Conservation (phyloP, 2,113 vertebrate genomes). For the Cyanoramphus novaezelandiae region DNA sequence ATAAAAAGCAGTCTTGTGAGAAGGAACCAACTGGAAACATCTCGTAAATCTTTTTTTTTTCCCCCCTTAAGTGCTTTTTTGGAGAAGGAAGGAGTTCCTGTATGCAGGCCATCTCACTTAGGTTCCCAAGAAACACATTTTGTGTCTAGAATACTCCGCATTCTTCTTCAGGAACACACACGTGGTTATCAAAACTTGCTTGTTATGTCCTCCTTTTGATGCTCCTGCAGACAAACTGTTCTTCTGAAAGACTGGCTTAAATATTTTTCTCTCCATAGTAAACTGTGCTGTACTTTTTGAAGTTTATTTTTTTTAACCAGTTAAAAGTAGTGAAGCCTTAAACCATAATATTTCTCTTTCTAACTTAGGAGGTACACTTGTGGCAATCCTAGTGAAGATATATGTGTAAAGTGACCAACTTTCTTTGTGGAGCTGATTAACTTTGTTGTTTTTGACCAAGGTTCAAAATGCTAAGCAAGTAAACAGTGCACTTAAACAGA, state of each 20-base stretch:
- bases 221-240: constrained; percentile 28
- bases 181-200: neutral
- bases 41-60: neutral
- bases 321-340: constrained; percentile 66
- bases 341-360: constrained; percentile 56
- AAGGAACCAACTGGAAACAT: constrained; percentile 1
- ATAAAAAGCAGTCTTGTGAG: neutral
- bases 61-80: neutral
- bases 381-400: constrained; percentile 72
- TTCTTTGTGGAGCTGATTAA: constrained; percentile 73
- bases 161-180: neutral
- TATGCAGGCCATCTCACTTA: neutral
- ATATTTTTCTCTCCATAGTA: neutral
- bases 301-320: neutral
- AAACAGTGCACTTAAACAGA: constrained; percentile 97
- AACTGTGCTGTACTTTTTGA: neutral
- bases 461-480: constrained; percentile 99
- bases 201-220: neutral
- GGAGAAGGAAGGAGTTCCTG: neutral
- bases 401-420: constrained; percentile 71
- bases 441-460: constrained; percentile 78
- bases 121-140: neutral
- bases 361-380: constrained; percentile 71
- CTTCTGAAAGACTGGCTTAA: neutral
- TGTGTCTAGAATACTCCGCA: neutral